Evolutionary conservation across 2,797 vertebrate genomes (phyloP).

Genomic region (Eospalax fontanierii): DNA sequence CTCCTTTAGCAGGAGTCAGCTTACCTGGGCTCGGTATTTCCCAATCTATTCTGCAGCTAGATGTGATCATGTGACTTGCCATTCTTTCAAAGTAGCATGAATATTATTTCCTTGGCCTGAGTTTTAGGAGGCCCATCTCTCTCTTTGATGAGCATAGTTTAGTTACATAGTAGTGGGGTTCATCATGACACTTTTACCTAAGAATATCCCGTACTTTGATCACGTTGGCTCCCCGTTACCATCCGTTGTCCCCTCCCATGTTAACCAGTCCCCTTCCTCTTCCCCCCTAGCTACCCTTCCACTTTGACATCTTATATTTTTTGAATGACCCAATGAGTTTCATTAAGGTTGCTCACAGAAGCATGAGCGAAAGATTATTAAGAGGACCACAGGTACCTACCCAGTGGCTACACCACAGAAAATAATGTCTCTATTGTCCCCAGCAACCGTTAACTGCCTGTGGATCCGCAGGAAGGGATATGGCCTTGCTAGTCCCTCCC

Average conservation of each 20-base stretch:
- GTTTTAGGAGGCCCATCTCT: background rate
- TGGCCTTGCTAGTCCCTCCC: background rate
- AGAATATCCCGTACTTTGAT: background rate
- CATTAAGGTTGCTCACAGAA: background rate
- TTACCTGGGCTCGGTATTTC: background rate
- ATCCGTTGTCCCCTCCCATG: background rate
- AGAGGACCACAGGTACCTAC: background rate
- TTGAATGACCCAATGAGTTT: background rate
- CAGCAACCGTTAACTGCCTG: background rate
- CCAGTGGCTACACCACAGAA: background rate
- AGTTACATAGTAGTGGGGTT: background rate
- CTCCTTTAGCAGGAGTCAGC: background rate
- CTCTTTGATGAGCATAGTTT: background rate
- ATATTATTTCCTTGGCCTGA: background rate
- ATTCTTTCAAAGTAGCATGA: background rate
- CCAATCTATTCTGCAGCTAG: background rate
- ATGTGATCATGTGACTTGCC: background rate
- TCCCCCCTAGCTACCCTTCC: background rate
- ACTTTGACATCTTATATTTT: background rate
- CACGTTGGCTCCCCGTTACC: background rate
- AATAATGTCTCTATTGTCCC: background rate
- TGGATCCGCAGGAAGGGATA: background rate
- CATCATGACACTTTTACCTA: background rate
- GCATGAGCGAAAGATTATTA: background rate
- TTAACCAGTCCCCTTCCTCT: background rate